Evolutionary conservation across 2,797 vertebrate genomes (phyloP).

Genomic region (Heliangelus exortis): DNA sequence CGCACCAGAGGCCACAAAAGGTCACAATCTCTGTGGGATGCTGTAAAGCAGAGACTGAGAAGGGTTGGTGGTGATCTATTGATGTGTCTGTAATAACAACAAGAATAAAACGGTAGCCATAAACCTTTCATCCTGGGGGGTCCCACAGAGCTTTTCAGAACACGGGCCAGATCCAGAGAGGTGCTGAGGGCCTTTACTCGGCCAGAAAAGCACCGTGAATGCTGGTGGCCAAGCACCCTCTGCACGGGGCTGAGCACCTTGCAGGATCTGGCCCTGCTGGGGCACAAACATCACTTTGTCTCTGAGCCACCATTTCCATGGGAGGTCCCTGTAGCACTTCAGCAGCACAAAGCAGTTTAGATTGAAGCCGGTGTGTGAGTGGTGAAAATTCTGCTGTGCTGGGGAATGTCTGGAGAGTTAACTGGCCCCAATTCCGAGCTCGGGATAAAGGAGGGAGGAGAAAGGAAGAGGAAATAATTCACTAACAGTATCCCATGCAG

Average conservation of each 20-base stretch:
- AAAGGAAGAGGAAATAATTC: slow-evolving; percentile 74
- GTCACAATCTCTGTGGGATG: slow-evolving; percentile 70
- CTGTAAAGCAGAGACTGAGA: slow-evolving; percentile 72
- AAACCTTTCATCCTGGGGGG: slow-evolving; percentile 74
- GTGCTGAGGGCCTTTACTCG: slow-evolving; percentile 2
- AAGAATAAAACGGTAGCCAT: slow-evolving; percentile 71
- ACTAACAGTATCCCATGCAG: slow-evolving; percentile 50
- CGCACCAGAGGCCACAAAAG: slow-evolving; percentile 63
- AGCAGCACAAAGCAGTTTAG: not conserved
- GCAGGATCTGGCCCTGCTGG: not conserved
- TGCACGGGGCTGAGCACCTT: not conserved
- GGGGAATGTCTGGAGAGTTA: not conserved
- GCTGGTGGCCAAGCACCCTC: not conserved
- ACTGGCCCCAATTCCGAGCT: slow-evolving; percentile 28
- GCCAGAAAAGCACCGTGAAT: not conserved
- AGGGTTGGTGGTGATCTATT: slow-evolving; percentile 71
- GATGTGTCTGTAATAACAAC: slow-evolving; percentile 72
- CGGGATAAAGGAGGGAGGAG: slow-evolving; percentile 48
- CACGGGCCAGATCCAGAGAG: not conserved
- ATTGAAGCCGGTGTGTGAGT: not conserved
- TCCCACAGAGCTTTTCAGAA: slow-evolving; percentile 69
- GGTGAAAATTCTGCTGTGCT: rapidly evolving
- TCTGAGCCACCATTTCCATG: rapidly evolving
- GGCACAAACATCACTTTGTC: not conserved
- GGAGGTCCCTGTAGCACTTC: not conserved